These are phyloP conservation scores for Epinephelus awoara DNA, from an alignment of 2,797 vertebrate species.

Conservation along the genomic window DNA sequence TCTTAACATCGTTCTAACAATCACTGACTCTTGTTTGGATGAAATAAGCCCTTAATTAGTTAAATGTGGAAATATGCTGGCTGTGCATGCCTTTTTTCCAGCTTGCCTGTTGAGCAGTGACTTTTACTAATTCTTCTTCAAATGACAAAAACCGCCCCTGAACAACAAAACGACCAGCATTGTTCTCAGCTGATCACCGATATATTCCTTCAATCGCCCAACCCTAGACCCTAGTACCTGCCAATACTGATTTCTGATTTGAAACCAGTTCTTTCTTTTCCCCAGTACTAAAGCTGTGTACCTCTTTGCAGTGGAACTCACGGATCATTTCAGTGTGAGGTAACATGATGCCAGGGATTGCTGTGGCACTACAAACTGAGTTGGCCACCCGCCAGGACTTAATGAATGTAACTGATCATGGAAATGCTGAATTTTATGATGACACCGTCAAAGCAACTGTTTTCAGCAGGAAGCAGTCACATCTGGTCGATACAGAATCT, in stretches of 20 bases:
- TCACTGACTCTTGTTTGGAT: no score
- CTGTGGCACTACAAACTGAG: constrained; percentile 17
- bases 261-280: background rate
- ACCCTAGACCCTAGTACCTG: no score
- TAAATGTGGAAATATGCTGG: no score
- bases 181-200: no score
- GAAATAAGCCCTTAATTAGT: no score
- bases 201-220: no score
- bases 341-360: constrained; percentile 16
- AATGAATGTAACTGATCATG: constrained; percentile 26
- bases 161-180: no score
- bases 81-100: no score
- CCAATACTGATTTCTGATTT: background rate
- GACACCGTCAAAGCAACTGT: background rate
- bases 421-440: background rate
- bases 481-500: background rate
- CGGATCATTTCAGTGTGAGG: background rate
- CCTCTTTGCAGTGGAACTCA: background rate
- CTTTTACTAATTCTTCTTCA: no score
- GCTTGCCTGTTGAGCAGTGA: no score
- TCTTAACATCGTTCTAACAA: no score
- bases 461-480: background rate
- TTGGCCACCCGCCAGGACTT: background rate
- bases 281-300: constrained; percentile 13
- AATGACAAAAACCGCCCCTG: no score